A percentile compares a stretch with the other conserved stretches of the same genome.
Conservation (phyloP, 2,888 invertebrate genomes). For the Linnaemya tessellans region DNA sequence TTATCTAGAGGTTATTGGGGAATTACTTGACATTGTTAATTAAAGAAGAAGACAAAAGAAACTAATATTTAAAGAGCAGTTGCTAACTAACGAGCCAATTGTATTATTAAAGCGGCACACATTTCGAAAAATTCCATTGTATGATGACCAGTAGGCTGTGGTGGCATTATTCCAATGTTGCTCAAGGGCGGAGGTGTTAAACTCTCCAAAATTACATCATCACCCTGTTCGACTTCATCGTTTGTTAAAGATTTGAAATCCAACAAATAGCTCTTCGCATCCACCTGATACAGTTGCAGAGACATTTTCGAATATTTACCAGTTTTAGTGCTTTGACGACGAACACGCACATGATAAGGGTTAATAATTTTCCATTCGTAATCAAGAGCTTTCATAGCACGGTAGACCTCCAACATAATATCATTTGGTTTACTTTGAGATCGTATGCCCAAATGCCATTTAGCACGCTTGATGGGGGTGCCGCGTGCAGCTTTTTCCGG, state of each 20-base stretch:
- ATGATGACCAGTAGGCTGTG: constrained; percentile 89
- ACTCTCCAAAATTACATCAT: constrained; percentile 83
- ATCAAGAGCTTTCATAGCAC: constrained; percentile 99
- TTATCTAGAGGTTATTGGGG: background rate
- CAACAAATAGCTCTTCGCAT: constrained; percentile 97
- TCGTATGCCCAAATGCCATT: constrained; percentile 99
- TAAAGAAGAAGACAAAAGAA: constrained; percentile 13
- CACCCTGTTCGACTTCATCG: constrained; percentile 87
- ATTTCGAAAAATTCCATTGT: constrained; percentile 99
- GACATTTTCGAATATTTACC: constrained; percentile 97
- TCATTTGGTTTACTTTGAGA: constrained; percentile 99
- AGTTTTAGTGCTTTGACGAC: constrained; percentile 94
- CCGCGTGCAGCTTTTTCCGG: constrained; percentile 84
- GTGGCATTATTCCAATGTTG: constrained; percentile 78
- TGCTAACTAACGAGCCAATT: constrained; percentile 92
- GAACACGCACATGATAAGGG: constrained; percentile 97
- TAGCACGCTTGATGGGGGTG: constrained; percentile 95
- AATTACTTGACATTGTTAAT: background rate
- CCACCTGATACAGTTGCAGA: constrained; percentile 99
- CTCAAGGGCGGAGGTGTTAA: constrained; percentile 82
- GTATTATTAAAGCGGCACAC: constrained; percentile 99
- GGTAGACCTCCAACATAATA: constrained; percentile 99
- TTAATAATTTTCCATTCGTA: constrained; percentile 99
- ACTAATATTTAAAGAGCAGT: background rate
- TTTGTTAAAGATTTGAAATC: constrained; percentile 98